A percentile compares a stretch with the other conserved stretches of the same genome.
Conservation (phyloP, 2,888 invertebrate genomes). For the Euproctis similis region DNA sequence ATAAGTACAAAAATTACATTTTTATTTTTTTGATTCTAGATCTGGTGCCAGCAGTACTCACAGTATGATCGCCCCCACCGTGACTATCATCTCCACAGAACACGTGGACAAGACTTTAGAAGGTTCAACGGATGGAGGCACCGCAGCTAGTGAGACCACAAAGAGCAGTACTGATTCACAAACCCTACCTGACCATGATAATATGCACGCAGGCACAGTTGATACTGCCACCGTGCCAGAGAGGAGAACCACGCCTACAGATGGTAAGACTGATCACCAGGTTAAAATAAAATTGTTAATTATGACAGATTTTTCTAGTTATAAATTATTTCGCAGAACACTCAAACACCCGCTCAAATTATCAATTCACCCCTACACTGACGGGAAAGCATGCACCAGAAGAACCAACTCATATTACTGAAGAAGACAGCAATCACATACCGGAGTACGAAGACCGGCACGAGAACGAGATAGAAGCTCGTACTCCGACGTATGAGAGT, state of each 20-base stretch:
- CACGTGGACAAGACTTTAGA: constrained; percentile 41
- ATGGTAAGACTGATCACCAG: too few relatives aligned
- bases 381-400: constrained; percentile 39
- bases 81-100: constrained; percentile 40
- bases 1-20: too few relatives aligned
- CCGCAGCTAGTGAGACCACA: constrained; percentile 23
- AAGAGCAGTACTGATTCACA: constrained; percentile 28
- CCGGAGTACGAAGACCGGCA: constrained; percentile 54
- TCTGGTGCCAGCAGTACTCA: constrained; percentile 55
- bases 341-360: constrained; percentile 38
- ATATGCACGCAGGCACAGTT: constrained; percentile 58
- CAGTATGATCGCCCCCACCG: constrained; percentile 55
- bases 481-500: constrained; percentile 51
- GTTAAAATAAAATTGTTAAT: too few relatives aligned
- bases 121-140: constrained; percentile 38
- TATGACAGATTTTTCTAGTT: not conserved
- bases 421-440: constrained; percentile 61
- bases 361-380: constrained; percentile 52
- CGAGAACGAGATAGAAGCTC: constrained; percentile 49
- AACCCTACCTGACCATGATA: constrained; percentile 55
- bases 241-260: constrained; percentile 54
- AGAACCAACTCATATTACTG: constrained; percentile 62
- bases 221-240: constrained; percentile 43
- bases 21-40: constrained; percentile 35
- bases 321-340: constrained; percentile 34